Evolutionary conservation across 2,797 vertebrate genomes (phyloP).

Genomic region (Fratercula arctica): DNA sequence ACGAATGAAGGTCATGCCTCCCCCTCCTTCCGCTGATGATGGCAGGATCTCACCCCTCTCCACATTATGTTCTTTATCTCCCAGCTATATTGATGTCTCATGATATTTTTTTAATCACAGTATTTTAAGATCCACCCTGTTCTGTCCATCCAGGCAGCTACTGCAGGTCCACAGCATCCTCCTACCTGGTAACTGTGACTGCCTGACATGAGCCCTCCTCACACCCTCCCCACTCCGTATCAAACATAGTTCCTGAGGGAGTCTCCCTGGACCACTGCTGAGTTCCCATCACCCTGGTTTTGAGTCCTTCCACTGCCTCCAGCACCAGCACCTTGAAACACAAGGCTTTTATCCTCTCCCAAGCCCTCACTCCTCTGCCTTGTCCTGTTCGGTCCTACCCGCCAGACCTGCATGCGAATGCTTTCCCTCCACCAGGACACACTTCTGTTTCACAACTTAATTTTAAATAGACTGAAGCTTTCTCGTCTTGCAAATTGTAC

Average conservation of each 20-base stretch:
- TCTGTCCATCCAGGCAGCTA: background rate
- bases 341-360: background rate
- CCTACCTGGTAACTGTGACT: background rate
- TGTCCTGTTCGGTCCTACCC: background rate
- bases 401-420: background rate
- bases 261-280: background rate
- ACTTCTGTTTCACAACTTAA: background rate
- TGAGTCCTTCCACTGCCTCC: background rate
- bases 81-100: background rate
- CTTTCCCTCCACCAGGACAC: background rate
- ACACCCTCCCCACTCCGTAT: background rate
- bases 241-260: background rate
- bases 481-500: background rate
- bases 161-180: background rate
- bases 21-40: background rate
- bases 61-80: background rate
- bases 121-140: background rate
- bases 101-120: background rate
- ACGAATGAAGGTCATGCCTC: background rate
- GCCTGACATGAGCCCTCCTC: background rate
- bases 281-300: background rate
- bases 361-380: background rate
- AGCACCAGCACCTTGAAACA: background rate
- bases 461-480: background rate
- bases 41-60: background rate